Percentiles rank a stretch among this genome's conserved stretches.
These are phyloP conservation scores for Pandion haliaetus DNA, from an alignment of 2,113 vertebrate species.

Conservation along the genomic window DNA sequence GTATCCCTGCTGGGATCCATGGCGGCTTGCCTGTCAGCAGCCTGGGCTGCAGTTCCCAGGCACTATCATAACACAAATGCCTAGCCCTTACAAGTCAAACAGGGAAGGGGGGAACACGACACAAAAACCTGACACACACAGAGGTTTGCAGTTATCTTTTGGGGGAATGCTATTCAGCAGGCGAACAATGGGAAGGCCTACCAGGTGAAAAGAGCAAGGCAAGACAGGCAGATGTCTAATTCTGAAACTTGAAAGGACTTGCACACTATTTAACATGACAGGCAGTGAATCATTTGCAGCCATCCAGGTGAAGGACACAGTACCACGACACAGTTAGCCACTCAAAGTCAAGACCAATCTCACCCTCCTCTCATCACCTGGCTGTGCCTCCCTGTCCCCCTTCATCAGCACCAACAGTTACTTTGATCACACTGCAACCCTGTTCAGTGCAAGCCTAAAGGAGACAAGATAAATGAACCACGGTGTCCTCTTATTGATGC, in stretches of 20 bases:
- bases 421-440: background rate
- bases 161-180: background rate
- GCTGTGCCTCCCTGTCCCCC: background rate
- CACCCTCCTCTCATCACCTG: background rate
- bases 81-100: background rate
- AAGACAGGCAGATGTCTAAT: background rate
- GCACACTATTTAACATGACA: background rate
- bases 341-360: background rate
- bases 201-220: background rate
- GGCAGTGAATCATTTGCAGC: background rate
- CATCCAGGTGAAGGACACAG: background rate
- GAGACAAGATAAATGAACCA: background rate
- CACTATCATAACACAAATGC: background rate
- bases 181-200: background rate
- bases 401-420: background rate
- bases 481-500: background rate
- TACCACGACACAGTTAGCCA: background rate
- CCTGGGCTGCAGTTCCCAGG: background rate
- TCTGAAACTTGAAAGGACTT: background rate
- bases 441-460: background rate
- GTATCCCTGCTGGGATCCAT: background rate
- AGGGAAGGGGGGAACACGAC: background rate
- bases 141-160: background rate
- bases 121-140: accelerated
- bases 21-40: accelerated